These are phyloP conservation scores for Trissolcus brochymenae DNA, from an alignment of 2,888 invertebrate species.

Conservation along the genomic window DNA sequence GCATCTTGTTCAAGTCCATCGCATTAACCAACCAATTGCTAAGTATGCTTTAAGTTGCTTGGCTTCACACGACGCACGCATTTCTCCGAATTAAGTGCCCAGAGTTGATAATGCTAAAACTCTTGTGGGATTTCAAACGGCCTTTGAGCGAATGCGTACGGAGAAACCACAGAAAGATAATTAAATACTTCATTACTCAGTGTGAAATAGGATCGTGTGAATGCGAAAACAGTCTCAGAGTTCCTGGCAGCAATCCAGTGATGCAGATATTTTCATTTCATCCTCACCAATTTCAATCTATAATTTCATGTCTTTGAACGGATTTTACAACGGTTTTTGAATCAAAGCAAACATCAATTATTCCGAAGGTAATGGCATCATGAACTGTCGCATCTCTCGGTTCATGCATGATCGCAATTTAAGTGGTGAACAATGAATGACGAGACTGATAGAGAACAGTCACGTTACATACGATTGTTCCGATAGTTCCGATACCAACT, in stretches of 20 bases:
- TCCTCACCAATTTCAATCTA: neutral
- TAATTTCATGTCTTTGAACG: neutral
- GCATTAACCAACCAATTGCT: slow-evolving; percentile 50
- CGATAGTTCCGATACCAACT: slow-evolving; percentile 37
- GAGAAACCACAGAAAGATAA: slow-evolving; percentile 24
- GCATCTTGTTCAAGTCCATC: slow-evolving; percentile 35
- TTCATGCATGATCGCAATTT: slow-evolving; percentile 53
- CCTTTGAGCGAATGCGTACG: slow-evolving; percentile 16
- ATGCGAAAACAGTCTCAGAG: too few species aligned
- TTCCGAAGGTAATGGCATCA: neutral
- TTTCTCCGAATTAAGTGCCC: slow-evolving; percentile 51
- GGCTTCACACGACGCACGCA: slow-evolving; percentile 51
- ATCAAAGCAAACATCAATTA: neutral
- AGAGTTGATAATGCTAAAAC: slow-evolving; percentile 51
- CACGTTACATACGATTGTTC: slow-evolving; percentile 51
- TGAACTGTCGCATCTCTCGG: slow-evolving; percentile 20
- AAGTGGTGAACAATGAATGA: slow-evolving; percentile 41
- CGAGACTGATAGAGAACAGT: slow-evolving; percentile 50
- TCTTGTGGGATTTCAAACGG: slow-evolving; percentile 47
- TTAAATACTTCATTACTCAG: slow-evolving; percentile 29
- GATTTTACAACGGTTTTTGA: neutral
- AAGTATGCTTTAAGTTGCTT: slow-evolving; percentile 52
- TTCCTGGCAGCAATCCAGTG: too few species aligned
- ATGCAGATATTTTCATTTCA: neutral
- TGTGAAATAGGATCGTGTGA: slow-evolving; percentile 8